phyloP scores from a whole-genome alignment of 2,888 invertebrate genomes.

The Willowsia nigromaculata region DNA sequence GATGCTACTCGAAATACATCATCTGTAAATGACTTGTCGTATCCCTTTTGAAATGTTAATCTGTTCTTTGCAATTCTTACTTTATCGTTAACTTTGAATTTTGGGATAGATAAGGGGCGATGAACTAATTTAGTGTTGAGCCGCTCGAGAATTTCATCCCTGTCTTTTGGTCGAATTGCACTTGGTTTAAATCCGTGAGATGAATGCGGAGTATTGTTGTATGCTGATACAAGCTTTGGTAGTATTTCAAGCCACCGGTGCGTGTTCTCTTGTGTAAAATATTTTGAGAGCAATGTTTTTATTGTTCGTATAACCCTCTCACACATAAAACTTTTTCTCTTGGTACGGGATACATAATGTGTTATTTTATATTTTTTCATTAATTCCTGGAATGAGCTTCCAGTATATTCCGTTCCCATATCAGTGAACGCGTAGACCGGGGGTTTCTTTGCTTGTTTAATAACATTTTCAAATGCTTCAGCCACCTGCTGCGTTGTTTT shows the following conservation, averaged over 20 bases:
- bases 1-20: not conserved
- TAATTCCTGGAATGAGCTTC: not conserved
- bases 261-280: not conserved
- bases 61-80: not conserved
- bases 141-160: not conserved
- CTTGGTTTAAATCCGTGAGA: not conserved
- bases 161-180: not conserved
- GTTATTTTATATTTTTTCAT: not conserved
- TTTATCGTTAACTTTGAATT: not conserved
- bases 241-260: not conserved
- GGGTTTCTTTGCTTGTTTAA: not conserved
- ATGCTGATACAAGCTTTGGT: not conserved
- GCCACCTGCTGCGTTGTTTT: not conserved
- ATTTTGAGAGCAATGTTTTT: not conserved
- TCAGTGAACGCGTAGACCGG: not conserved
- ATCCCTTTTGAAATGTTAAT: not conserved
- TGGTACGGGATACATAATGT: not conserved
- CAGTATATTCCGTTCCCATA: not conserved
- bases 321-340: not conserved
- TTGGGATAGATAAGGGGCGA: not conserved
- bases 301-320: not conserved
- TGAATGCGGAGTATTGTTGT: not conserved
- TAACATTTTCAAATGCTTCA: not conserved
- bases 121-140: not conserved
- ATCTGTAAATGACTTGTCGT: not conserved